Percentiles rank a stretch among this genome's conserved stretches.
phyloP scores from a whole-genome alignment of 2,888 invertebrate species.

The Tenthredo livida region DNA sequence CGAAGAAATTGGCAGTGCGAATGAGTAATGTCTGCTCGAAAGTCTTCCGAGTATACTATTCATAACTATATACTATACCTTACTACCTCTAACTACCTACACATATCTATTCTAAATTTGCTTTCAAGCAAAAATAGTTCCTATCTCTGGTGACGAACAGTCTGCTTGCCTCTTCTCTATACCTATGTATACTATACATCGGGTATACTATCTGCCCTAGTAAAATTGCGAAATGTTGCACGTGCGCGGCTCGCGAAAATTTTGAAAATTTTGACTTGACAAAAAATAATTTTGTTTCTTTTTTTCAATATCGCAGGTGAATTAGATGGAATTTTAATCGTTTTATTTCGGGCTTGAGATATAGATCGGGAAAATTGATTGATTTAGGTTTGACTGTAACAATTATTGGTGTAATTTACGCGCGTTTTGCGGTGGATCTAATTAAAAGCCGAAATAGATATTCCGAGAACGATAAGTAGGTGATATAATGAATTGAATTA shows the following conservation, averaged over 20 bases:
- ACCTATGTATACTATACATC: too few species aligned
- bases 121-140: constrained; percentile 43
- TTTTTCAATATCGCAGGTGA: background rate
- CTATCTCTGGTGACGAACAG: constrained; percentile 49
- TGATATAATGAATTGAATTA: background rate
- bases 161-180: constrained; percentile 20
- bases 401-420: background rate
- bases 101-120: constrained; percentile 49
- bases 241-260: constrained; percentile 8
- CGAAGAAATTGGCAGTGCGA: constrained; percentile 12
- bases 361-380: too few species aligned
- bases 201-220: background rate
- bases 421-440: too few species aligned
- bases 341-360: too few species aligned
- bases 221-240: constrained; percentile 29
- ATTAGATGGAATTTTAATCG: background rate
- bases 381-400: background rate
- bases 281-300: background rate
- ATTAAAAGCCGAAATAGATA: background rate
- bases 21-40: constrained; percentile 36
- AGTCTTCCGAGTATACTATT: constrained; percentile 18
- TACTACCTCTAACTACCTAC: background rate
- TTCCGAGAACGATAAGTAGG: background rate
- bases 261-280: background rate
- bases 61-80: background rate